Evolutionary conservation across 2,113 vertebrate genomes (phyloP).

Genomic region (Phalacrocorax carbo): DNA sequence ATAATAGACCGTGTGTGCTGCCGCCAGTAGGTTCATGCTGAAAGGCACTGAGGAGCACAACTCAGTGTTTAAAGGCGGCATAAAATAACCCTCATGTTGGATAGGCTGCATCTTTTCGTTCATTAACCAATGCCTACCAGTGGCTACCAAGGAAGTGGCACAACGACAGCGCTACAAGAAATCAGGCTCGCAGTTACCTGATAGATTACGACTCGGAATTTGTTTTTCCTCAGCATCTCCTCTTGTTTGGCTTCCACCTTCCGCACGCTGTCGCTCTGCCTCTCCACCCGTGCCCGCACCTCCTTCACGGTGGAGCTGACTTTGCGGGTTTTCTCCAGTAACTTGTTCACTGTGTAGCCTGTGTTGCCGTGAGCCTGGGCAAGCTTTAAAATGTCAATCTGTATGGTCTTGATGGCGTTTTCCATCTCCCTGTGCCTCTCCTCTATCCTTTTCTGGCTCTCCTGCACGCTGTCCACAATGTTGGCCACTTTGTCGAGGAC

Average conservation of each 20-base stretch:
- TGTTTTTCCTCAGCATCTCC: constrained; percentile 94
- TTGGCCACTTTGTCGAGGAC: constrained; percentile 93
- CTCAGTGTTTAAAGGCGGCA: background rate
- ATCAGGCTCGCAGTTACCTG: constrained; percentile 79
- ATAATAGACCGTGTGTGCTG: constrained; percentile 71
- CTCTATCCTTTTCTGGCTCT: constrained; percentile 92
- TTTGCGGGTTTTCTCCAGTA: constrained; percentile 93
- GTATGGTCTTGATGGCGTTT: constrained; percentile 85
- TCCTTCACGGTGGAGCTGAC: constrained; percentile 94
- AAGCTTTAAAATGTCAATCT: constrained; percentile 91
- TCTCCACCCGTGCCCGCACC: constrained; percentile 88
- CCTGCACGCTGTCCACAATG: constrained; percentile 92
- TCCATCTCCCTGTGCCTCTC: constrained; percentile 91
- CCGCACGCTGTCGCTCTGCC: constrained; percentile 83
- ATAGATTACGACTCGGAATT: constrained; percentile 95
- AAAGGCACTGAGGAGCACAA: background rate
- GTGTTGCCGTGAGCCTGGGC: constrained; percentile 88
- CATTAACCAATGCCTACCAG: background rate
- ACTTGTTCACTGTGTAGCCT: constrained; percentile 83
- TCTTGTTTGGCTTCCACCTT: constrained; percentile 92
- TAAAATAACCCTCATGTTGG: background rate
- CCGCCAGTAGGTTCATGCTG: background rate
- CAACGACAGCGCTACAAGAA: background rate
- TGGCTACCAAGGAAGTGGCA: background rate
- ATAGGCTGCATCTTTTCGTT: background rate